phyloP scores from a whole-genome alignment of 2,797 vertebrate species.

The Pogonophryne albipinna region DNA sequence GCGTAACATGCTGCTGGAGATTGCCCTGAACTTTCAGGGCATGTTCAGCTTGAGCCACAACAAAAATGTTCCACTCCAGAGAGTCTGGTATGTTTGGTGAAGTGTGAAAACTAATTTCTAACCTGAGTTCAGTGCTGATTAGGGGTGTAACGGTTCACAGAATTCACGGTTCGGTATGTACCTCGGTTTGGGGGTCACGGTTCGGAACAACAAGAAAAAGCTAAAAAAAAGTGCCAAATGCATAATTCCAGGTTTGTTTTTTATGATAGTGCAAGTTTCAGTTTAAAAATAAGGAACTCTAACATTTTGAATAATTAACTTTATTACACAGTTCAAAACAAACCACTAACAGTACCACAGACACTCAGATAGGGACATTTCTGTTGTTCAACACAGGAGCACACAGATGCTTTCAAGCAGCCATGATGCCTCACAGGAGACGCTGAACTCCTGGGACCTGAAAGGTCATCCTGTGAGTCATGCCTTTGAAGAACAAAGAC shows the following conservation, averaged over 20 bases:
- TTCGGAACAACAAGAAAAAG: too few species aligned
- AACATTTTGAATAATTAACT: too few species aligned
- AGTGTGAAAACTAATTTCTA: slow-evolving; percentile 13
- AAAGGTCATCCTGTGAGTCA: slow-evolving; percentile 83
- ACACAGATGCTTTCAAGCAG: slow-evolving; percentile 50
- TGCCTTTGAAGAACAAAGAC: slow-evolving; percentile 86
- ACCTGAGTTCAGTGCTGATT: not conserved
- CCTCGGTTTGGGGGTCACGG: too few species aligned
- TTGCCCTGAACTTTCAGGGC: not conserved
- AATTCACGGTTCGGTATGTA: too few species aligned
- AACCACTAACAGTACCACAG: too few species aligned
- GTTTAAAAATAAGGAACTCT: too few species aligned
- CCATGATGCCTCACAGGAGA: slow-evolving; percentile 57
- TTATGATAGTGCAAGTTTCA: too few species aligned
- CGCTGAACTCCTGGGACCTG: slow-evolving; percentile 62
- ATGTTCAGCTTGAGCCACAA: not conserved
- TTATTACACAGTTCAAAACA: too few species aligned
- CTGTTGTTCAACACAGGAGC: slow-evolving; percentile 23
- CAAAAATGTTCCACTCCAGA: not conserved
- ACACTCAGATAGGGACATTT: slow-evolving; percentile 17
- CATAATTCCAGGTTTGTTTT: too few species aligned
- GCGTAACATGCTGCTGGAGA: too few species aligned
- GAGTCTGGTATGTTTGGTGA: slow-evolving; percentile 5
- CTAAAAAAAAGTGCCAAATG: too few species aligned
- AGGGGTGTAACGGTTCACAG: too few species aligned